phyloP scores from a whole-genome alignment of 2,888 invertebrate genomes.

The Athalia cordata region DNA sequence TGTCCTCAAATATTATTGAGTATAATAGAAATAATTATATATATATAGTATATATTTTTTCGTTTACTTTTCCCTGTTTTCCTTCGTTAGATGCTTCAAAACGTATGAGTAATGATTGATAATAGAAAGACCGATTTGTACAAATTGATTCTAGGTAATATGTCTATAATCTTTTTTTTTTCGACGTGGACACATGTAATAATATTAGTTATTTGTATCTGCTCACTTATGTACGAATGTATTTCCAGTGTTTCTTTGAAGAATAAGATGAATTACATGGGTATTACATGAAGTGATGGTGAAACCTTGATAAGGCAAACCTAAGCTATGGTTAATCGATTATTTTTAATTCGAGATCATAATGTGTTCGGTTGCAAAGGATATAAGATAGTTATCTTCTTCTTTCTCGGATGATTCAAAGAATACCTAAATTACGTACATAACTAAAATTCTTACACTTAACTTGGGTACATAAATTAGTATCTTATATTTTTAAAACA shows the following conservation, averaged over 20 bases:
- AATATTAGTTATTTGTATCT: background rate
- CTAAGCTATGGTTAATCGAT: conserved; percentile 28
- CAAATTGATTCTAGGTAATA: conserved; percentile 14
- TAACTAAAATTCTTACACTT: conserved; percentile 24
- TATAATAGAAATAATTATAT: background rate
- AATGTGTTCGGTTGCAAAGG: conserved; percentile 38
- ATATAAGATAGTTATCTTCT: conserved; percentile 21
- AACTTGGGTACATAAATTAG: conserved; percentile 20
- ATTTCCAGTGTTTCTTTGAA: conserved; percentile 5
- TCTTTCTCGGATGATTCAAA: conserved; percentile 17
- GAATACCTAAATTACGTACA: conserved; percentile 28
- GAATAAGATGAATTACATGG: background rate
- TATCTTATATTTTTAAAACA: conserved; percentile 29
- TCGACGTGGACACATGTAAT: background rate
- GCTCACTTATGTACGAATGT: background rate
- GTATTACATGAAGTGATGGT: background rate
- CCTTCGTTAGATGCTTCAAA: background rate
- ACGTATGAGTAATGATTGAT: conserved; percentile 4
- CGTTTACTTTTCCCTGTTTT: background rate
- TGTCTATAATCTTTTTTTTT: background rate
- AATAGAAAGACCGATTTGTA: conserved; percentile 24
- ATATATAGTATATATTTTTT: background rate
- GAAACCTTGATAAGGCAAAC: conserved; percentile 16
- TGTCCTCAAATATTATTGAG: too few relatives aligned
- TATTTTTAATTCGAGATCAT: conserved; percentile 42